These are phyloP conservation scores for Typhlomys cinereus DNA, from an alignment of 2,113 vertebrate species.

Conservation along the genomic window DNA sequence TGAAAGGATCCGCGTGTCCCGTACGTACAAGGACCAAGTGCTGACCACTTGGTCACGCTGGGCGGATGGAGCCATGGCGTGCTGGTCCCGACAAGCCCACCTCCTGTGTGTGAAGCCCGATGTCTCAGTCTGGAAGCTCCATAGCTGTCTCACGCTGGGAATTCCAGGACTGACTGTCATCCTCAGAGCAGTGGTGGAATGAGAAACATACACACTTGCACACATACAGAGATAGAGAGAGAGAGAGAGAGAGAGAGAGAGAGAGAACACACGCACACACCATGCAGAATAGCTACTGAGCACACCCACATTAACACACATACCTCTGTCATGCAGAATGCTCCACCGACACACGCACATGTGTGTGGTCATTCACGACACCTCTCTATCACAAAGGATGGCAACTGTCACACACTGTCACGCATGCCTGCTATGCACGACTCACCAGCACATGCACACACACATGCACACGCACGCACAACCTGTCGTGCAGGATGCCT, in stretches of 20 bases:
- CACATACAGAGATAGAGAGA: too few species aligned
- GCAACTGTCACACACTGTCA: too few species aligned
- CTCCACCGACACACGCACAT: neutral
- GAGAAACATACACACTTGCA: too few species aligned
- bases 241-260: too few species aligned
- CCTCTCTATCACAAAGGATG: too few species aligned
- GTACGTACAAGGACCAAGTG: neutral
- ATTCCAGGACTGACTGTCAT: neutral
- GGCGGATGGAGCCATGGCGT: neutral
- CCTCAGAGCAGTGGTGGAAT: neutral
- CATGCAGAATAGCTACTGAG: too few species aligned
- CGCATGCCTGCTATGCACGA: too few species aligned
- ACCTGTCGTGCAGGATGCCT: neutral
- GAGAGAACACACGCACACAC: neutral
- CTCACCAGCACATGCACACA: neutral
- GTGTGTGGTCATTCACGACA: too few species aligned
- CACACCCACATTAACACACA: neutral
- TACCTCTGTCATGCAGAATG: neutral
- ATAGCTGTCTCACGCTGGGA: neutral
- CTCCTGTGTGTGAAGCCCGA: fast-evolving
- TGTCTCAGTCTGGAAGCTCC: neutral
- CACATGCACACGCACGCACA: neutral
- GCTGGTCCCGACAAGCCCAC: neutral
- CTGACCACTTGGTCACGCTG: neutral
- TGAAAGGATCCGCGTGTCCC: neutral